These are phyloP conservation scores for Blastobasis adustella DNA, from an alignment of 2,888 invertebrate genomes.

Conservation along the genomic window DNA sequence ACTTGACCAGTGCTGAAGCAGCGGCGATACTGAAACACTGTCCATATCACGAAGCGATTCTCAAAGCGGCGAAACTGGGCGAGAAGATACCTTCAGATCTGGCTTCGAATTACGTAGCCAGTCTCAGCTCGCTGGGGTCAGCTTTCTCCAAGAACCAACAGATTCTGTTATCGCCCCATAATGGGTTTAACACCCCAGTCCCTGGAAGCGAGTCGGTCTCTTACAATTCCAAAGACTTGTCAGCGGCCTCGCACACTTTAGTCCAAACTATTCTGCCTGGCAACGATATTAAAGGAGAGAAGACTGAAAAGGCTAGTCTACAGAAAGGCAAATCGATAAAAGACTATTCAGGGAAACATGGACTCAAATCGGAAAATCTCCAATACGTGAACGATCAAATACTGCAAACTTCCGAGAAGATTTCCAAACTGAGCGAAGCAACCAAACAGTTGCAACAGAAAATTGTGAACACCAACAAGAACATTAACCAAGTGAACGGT, in stretches of 20 bases:
- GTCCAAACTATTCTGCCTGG: conserved; percentile 39
- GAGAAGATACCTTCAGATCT: conserved; percentile 62
- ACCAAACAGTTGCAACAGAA: conserved; percentile 58
- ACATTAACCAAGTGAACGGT: conserved; percentile 30
- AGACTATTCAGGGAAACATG: conserved; percentile 32
- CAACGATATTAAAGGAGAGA: conserved; percentile 40
- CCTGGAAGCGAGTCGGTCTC: conserved; percentile 40
- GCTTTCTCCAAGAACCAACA: conserved; percentile 64
- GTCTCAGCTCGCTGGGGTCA: conserved; percentile 66
- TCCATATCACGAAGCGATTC: conserved; percentile 68
- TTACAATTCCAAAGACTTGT: conserved; percentile 42
- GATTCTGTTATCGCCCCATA: conserved; percentile 32
- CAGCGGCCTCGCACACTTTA: conserved; percentile 46
- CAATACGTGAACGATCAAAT: conserved; percentile 55
- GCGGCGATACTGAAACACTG: conserved; percentile 68
- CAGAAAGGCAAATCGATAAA: conserved; percentile 51
- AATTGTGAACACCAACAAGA: conserved; percentile 42
- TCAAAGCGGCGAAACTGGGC: conserved; percentile 55
- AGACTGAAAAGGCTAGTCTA: conserved; percentile 22
- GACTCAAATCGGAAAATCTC: conserved; percentile 37
- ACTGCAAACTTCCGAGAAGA: conserved; percentile 55
- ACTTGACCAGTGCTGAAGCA: conserved; percentile 54
- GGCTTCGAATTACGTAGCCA: conserved; percentile 69
- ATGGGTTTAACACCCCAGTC: conserved; percentile 34
- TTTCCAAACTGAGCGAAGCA: conserved; percentile 52